Base-by-base conservation (phyloP, 2,797 vertebrate species). In the Menidia menidia region DNA sequence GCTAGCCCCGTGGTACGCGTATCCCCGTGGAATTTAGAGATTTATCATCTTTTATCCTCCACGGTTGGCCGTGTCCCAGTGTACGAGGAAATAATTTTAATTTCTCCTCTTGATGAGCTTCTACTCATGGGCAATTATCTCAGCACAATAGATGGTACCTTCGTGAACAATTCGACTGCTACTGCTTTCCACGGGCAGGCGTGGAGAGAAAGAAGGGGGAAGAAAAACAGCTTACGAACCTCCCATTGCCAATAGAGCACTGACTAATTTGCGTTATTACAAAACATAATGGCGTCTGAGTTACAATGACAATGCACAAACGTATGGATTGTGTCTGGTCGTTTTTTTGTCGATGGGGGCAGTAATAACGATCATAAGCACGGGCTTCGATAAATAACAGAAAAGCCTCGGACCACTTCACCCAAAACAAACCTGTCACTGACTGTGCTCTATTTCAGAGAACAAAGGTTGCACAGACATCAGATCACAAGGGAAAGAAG, bases 101-200 rank as follows among this genome's bases (percentile, higher is more conserved):
- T 94, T 93, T 92, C 92, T 92, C 77, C 90, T 92, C 92, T 93
- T 93, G 92, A 95, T 94, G 93, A 94, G 93, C 88, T 93, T 92
- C 91, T 90, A 87, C 92, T 93, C 91, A 89, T 85, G 85, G 90
- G 90, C 92, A 94, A 94, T 94, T 94, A 95, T 93, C 90, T 89
- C 88, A 78, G 73, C 85, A 93, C 92, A 94, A 93, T 93, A 90
- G 91, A 93, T 88, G 85, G 90, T 58, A 89, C 88, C 86, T 85
- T 85, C 67, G 88, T 89, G 90, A 82, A 75, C 90, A 80, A 87
- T 90, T 90, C 73, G 74, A 73, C 69, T 62, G 80, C 75, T 39
- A 39, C 7, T 64, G 76, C 86, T 83, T 83, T 87, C 82, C 86
- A 85, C 72, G 66, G 64, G 59, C 57, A 71, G 66, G 60, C n/a